A percentile compares a stretch with the other conserved stretches of the same genome.
Evolutionary conservation across 1,140 invertebrate species (phyloP).

Genomic region (Zaprionus taronus): DNA sequence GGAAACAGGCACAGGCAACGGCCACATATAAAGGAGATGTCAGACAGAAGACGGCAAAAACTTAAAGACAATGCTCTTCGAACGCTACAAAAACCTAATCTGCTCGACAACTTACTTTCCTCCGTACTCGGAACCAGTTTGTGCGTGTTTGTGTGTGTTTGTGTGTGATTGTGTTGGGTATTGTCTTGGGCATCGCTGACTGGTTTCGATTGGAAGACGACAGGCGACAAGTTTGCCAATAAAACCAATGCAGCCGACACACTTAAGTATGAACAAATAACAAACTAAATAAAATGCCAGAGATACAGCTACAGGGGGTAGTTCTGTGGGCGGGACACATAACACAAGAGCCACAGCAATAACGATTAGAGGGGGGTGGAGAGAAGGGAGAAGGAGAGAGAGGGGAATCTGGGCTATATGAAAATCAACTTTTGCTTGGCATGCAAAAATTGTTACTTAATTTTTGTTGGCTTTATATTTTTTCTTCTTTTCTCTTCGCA

Average conservation of each 20-base stretch:
- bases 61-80: constrained; percentile 72
- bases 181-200: constrained; percentile 76
- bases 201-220: constrained; percentile 74
- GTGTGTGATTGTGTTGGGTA: constrained; percentile 45
- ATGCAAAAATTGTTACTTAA: constrained; percentile 74
- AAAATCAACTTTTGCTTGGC: constrained; percentile 74
- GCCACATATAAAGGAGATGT: constrained; percentile 10
- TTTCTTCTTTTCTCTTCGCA: constrained; percentile 57
- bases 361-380: constrained; percentile 44
- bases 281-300: constrained; percentile 79
- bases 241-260: constrained; percentile 80
- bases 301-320: constrained; percentile 58
- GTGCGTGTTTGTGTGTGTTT: constrained; percentile 13
- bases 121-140: constrained; percentile 34
- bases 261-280: constrained; percentile 83
- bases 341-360: constrained; percentile 52
- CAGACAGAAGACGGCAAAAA: constrained; percentile 48
- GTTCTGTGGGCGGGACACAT: constrained; percentile 47
- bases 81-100: constrained; percentile 76
- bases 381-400: background rate
- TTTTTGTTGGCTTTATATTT: constrained; percentile 68
- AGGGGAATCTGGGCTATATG: constrained; percentile 47
- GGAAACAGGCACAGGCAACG: constrained; percentile 32
- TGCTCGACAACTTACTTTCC: constrained; percentile 78
- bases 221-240: constrained; percentile 79